Evolutionary conservation across 1,140 invertebrate genomes (phyloP), one percentile per base, ranked within the genome.

Genomic region (Tyrophagus putrescentiae): DNA sequence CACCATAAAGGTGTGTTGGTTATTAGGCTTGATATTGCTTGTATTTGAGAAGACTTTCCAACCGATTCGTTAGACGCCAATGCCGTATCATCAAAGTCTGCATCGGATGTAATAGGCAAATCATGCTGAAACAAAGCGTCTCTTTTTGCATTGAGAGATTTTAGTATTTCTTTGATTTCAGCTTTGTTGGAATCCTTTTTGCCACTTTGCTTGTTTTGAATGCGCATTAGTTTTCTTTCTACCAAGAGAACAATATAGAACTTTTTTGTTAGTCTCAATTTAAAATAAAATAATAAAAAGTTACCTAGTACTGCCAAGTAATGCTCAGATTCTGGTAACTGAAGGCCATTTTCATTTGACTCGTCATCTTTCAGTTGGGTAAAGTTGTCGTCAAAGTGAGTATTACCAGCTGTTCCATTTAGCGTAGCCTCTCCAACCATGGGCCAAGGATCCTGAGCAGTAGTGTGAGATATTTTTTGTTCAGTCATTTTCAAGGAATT

Each of bases 381-480:
- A 27, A 54, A 54, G 25, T 31, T 54, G 27, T 54, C 52, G 25
- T 54, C 52, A 16, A 54, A 54, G n/a, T n/a, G n/a, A n/a, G n/a
- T n/a, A n/a, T n/a, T n/a, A n/a, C n/a, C n/a, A n/a, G n/a, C n/a
- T n/a, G n/a, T n/a, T n/a, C n/a, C n/a, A n/a, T n/a, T n/a, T n/a
- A n/a, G n/a, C n/a, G n/a, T n/a, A n/a, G n/a, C n/a, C n/a, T n/a
- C n/a, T n/a, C n/a, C n/a, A n/a, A n/a, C n/a, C n/a, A n/a, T n/a
- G n/a, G n/a, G n/a, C n/a, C n/a, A n/a, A n/a, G n/a, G n/a, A n/a
- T n/a, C n/a, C n/a, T n/a, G n/a, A n/a, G n/a, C n/a, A n/a, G n/a
- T n/a, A n/a, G n/a, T n/a, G n/a, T n/a, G n/a, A n/a, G n/a, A n/a
- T n/a, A n/a, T n/a, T n/a, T n/a, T n/a, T n/a, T n/a, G n/a, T n/a